phyloP scores from a whole-genome alignment of 2,888 invertebrate species.

The Campopleginae sp. region DNA sequence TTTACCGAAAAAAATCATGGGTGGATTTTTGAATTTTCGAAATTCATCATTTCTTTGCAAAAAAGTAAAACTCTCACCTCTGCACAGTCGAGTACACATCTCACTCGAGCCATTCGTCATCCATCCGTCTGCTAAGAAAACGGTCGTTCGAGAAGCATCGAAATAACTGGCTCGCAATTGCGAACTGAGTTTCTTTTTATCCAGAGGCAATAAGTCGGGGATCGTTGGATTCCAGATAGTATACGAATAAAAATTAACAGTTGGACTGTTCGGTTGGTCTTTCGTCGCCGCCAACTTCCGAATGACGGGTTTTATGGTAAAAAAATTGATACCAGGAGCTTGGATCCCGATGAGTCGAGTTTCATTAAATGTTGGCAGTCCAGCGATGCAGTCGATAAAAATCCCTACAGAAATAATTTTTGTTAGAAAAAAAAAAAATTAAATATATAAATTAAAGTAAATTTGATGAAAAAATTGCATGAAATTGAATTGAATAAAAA shows the following conservation, averaged over 20 bases:
- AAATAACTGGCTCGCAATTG: not conserved
- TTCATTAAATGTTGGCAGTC: too few relatives aligned
- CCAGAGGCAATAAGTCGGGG: not conserved
- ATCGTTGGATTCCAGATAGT: constrained; percentile 5
- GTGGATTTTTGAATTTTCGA: not conserved
- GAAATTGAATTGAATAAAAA: too few relatives aligned
- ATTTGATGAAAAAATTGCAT: too few relatives aligned
- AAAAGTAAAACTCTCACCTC: constrained; percentile 28
- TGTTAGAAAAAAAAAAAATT: too few relatives aligned
- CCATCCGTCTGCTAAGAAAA: constrained; percentile 38
- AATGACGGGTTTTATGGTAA: too few relatives aligned
- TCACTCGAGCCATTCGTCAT: not conserved
- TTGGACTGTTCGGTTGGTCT: not conserved
- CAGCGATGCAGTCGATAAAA: not conserved
- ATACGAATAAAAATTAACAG: not conserved
- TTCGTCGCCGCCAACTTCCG: not conserved
- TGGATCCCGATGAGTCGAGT: too few relatives aligned
- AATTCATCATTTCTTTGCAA: not conserved
- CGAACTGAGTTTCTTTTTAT: not conserved
- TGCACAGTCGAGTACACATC: constrained; percentile 21
- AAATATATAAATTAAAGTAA: too few relatives aligned
- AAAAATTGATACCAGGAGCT: too few relatives aligned
- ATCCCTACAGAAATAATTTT: not conserved
- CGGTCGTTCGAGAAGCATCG: not conserved
- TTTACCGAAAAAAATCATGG: not conserved